Evolutionary conservation across 1,140 invertebrate species (phyloP), one percentile per base, ranked within the genome.

Genomic region (Rhyacophila brunnea): DNA sequence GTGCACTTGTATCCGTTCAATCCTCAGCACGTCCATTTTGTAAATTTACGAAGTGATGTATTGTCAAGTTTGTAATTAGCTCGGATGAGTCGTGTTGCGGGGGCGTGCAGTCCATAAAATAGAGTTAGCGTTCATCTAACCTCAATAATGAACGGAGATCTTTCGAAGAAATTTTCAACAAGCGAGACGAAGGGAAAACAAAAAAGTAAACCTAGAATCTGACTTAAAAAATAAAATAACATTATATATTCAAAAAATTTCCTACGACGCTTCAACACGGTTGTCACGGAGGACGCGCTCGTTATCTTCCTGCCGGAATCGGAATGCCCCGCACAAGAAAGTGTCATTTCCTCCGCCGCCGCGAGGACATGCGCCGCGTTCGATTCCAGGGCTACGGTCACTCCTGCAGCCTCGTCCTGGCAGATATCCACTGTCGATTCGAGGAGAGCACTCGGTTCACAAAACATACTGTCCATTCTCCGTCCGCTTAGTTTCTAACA

Each of bases 41-140:
- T 5, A 28, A 28, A 28, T 28, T 28, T 28, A 28, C 23, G 23
- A 28, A 28, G n/a, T n/a, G n/a, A 40, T n/a, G 15, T 40, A 40
- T 13, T 40, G 15, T 40, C n/a, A 13, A 40, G 11, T 40, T 4
- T 40, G 38, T 13, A 40, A 40, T 5, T 28, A 5, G 3, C 23
- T 5, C 3, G 23, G 3, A 9, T 28, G 23, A 28, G 23, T 28
- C 5, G n/a, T 40, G n/a, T 15, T 13, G 11, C 11, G 38, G n/a
- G n/a, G n/a, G n/a, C n/a, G n/a, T n/a, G n/a, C n/a, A 40, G 34
- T 59, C 45, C 57, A 59, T 59, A 19, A 59, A 59, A 48, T 59
- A 48, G 32, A 50, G 48, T 58, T 58, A 34, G 56, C 48, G 18
- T 38, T 19, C 36, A 36, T 17, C 56, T 34, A 58, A 58, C 56